These are phyloP conservation scores for Fragum whitleyi DNA, from an alignment of 2,888 invertebrate species.

Conservation along the genomic window DNA sequence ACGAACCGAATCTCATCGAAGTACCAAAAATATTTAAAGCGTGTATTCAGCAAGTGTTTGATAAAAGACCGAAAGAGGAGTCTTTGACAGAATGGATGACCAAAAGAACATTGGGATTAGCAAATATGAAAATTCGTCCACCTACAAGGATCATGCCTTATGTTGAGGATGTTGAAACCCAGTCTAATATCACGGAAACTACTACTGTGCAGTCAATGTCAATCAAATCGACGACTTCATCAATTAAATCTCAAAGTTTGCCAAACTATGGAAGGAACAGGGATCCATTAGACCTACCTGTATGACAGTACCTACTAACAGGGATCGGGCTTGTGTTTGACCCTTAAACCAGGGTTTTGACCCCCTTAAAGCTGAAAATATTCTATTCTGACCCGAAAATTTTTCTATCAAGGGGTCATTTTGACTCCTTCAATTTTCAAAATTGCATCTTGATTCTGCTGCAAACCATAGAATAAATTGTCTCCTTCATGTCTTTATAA, in stretches of 20 bases:
- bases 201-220: conserved; percentile 31
- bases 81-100: conserved; percentile 79
- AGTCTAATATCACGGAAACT: conserved; percentile 45
- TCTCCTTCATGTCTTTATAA: too few relatives aligned
- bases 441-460: too few relatives aligned
- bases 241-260: conserved; percentile 28
- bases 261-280: conserved; percentile 12
- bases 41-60: conserved; percentile 76
- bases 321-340: too few relatives aligned
- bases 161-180: conserved; percentile 56
- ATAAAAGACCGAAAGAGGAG: conserved; percentile 80
- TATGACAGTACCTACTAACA: conserved; percentile 14
- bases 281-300: conserved; percentile 39
- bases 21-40: conserved; percentile 78
- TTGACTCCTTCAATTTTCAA: too few relatives aligned
- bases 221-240: neutral
- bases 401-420: too few relatives aligned
- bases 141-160: conserved; percentile 67
- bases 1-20: conserved; percentile 74
- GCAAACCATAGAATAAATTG: too few relatives aligned
- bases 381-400: too few relatives aligned
- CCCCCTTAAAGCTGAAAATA: too few relatives aligned
- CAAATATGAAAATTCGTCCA: conserved; percentile 73
- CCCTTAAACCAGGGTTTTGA: too few relatives aligned
- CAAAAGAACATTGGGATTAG: conserved; percentile 75